Evolutionary conservation across 2,113 vertebrate genomes (phyloP).

Genomic region (Indri indri): DNA sequence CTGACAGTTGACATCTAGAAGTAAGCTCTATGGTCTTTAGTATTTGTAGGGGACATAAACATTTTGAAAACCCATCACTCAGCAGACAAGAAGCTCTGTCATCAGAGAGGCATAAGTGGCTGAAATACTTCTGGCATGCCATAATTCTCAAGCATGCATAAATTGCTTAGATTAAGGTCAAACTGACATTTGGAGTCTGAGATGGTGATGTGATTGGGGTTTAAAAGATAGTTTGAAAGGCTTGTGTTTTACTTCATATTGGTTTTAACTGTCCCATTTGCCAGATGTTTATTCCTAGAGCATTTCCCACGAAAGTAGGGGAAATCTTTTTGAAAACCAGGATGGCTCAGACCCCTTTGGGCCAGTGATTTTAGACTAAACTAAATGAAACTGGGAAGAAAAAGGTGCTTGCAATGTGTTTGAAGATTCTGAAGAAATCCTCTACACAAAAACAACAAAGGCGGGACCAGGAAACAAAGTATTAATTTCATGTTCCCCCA

Average conservation of each 20-base stretch:
- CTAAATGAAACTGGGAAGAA: constrained; percentile 57
- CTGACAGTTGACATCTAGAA: neutral
- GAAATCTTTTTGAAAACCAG: constrained; percentile 47
- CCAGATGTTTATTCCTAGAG: constrained; percentile 59
- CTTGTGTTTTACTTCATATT: neutral
- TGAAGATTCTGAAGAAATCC: constrained; percentile 83
- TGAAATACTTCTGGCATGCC: too few relatives aligned
- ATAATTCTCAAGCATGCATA: neutral
- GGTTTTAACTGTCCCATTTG: constrained; percentile 37
- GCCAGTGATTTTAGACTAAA: constrained; percentile 75
- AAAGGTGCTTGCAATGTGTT: constrained; percentile 71
- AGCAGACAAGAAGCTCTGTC: neutral
- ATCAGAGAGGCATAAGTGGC: fast-evolving
- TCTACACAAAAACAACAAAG: constrained; percentile 85
- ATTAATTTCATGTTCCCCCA: constrained; percentile 94
- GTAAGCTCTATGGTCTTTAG: neutral
- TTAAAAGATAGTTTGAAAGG: neutral
- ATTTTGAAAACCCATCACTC: neutral
- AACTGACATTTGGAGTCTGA: neutral
- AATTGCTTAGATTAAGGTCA: neutral
- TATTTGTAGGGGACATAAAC: neutral
- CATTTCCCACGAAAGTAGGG: constrained; percentile 35
- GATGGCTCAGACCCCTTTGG: constrained; percentile 53
- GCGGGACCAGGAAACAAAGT: constrained; percentile 92
- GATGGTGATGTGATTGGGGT: neutral